Conservation (phyloP, 2,797 vertebrate genomes). For the Florisuga fusca region DNA sequence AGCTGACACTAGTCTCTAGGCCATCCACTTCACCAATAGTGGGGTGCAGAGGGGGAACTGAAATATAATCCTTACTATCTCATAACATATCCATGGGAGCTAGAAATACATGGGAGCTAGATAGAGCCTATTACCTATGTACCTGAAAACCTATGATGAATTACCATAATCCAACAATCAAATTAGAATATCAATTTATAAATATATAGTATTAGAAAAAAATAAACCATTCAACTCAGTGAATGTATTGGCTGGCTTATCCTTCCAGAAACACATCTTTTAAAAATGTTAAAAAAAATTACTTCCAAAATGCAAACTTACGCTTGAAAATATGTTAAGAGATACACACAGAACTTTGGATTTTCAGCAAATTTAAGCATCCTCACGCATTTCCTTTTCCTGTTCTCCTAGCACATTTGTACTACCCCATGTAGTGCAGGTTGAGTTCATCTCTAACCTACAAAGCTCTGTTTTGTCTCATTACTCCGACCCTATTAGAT, state of each 20-base stretch:
- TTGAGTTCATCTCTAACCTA: conserved; percentile 64
- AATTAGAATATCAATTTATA: background rate
- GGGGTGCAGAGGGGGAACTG: background rate
- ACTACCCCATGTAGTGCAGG: conserved; percentile 5
- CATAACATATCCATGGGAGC: background rate
- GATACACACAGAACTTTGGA: background rate
- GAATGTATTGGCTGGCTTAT: background rate
- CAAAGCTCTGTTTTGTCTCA: conserved; percentile 70
- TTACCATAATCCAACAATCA: background rate
- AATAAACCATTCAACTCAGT: background rate
- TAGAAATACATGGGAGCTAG: background rate
- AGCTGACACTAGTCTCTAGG: background rate
- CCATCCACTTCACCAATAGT: background rate
- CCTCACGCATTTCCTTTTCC: background rate
- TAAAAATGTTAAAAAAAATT: background rate
- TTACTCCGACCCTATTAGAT: conserved; percentile 63
- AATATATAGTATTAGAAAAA: background rate
- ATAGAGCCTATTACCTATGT: background rate
- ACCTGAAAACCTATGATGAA: background rate
- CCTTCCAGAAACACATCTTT: background rate
- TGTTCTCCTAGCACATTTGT: conserved; percentile 33
- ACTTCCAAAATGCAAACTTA: background rate
- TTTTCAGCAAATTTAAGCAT: conserved; percentile 13
- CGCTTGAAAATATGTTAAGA: background rate
- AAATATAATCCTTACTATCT: background rate